These are phyloP conservation scores for Nephrotoma guestfalica DNA, from an alignment of 2,888 invertebrate species.

Conservation along the genomic window DNA sequence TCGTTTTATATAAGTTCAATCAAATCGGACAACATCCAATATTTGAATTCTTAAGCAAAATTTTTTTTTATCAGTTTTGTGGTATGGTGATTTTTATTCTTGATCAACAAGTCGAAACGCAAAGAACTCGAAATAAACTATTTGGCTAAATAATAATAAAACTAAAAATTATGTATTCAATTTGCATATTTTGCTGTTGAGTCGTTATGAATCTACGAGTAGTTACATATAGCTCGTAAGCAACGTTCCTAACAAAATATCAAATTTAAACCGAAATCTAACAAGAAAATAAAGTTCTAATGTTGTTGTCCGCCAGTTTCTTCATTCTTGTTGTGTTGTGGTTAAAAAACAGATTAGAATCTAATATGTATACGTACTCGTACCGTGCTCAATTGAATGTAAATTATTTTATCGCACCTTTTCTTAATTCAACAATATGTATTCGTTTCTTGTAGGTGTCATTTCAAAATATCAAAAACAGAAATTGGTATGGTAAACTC, in stretches of 20 bases:
- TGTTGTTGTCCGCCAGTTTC: neutral
- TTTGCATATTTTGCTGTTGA: neutral
- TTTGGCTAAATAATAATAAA: neutral
- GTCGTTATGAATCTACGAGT: neutral
- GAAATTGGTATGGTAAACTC: neutral
- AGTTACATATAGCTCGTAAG: too few relatives aligned
- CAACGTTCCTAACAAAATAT: neutral
- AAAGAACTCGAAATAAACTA: neutral
- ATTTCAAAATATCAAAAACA: neutral
- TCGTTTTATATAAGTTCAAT: neutral
- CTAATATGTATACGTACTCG: neutral
- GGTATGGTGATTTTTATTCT: neutral
- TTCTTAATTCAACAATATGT: neutral
- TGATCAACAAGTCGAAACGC: neutral
- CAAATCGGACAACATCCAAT: neutral
- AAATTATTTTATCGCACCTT: neutral
- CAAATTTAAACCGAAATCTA: neutral
- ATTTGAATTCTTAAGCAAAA: neutral
- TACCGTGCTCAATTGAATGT: neutral
- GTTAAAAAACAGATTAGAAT: neutral
- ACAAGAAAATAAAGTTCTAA: neutral
- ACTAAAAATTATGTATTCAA: neutral
- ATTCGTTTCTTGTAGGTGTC: neutral
- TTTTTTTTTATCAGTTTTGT: neutral
- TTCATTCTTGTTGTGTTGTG: neutral